phyloP scores from a whole-genome alignment of 1,140 invertebrate species.

The Eueides isabella region DNA sequence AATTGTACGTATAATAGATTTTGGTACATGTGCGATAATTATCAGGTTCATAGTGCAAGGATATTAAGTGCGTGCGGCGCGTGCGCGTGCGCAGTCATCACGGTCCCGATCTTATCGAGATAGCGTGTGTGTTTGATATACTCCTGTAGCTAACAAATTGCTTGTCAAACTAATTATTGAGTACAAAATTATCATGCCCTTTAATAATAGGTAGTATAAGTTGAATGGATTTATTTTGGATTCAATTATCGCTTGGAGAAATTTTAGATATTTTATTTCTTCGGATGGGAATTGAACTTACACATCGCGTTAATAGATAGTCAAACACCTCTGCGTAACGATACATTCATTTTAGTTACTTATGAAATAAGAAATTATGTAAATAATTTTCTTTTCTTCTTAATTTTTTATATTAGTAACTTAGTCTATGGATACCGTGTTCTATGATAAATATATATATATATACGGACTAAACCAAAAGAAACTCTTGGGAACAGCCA shows the following conservation, averaged over 20 bases:
- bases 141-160: constrained; percentile 38
- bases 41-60: constrained; percentile 51
- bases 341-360: too few relatives aligned
- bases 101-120: constrained; percentile 41
- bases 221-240: neutral
- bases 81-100: constrained; percentile 46
- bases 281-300: too few relatives aligned
- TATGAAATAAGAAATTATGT: too few relatives aligned
- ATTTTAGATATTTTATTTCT: too few relatives aligned
- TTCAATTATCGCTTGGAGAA: neutral
- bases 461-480: constrained; percentile 15
- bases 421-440: too few relatives aligned
- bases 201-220: neutral
- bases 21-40: constrained; percentile 44
- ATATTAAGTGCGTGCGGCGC: constrained; percentile 46
- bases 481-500: constrained; percentile 52
- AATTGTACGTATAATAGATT: constrained; percentile 42
- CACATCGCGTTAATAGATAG: too few relatives aligned
- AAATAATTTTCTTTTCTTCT: too few relatives aligned
- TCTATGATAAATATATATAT: too few relatives aligned
- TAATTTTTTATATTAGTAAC: too few relatives aligned
- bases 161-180: constrained; percentile 25
- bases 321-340: too few relatives aligned
- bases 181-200: neutral
- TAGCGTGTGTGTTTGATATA: constrained; percentile 24